Conservation (phyloP, 2,113 vertebrate genomes). For the Myiagra hebetior region DNA sequence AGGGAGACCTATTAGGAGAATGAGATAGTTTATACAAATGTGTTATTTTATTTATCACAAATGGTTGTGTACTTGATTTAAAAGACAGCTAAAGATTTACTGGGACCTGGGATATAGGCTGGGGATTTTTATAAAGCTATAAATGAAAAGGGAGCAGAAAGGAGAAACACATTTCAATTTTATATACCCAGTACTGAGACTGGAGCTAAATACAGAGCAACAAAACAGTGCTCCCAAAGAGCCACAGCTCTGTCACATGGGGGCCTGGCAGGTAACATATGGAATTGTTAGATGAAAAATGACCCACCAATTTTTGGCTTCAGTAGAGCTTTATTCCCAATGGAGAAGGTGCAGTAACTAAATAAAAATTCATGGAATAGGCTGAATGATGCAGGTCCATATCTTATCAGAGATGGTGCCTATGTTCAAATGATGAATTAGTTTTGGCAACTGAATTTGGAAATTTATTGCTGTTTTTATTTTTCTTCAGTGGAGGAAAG, state of each 20-base stretch:
- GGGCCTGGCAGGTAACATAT: neutral
- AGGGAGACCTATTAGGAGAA: neutral
- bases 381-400: neutral
- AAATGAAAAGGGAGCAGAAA: neutral
- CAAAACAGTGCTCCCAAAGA: neutral
- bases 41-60: neutral
- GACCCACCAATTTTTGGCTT: neutral
- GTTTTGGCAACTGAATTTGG: neutral
- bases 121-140: neutral
- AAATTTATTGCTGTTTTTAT: slow-evolving; percentile 26
- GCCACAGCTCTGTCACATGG: neutral
- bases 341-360: neutral
- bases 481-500: neutral
- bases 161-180: neutral
- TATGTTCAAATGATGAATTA: slow-evolving; percentile 2
- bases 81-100: neutral
- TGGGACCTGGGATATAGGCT: neutral
- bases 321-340: neutral
- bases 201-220: neutral
- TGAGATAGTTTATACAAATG: neutral
- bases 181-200: neutral
- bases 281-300: neutral
- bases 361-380: slow-evolving; percentile 2
- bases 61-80: neutral
- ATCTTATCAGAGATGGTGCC: neutral